These are phyloP conservation scores for Solenopsis invicta DNA, from an alignment of 1,140 invertebrate species.

Conservation along the genomic window DNA sequence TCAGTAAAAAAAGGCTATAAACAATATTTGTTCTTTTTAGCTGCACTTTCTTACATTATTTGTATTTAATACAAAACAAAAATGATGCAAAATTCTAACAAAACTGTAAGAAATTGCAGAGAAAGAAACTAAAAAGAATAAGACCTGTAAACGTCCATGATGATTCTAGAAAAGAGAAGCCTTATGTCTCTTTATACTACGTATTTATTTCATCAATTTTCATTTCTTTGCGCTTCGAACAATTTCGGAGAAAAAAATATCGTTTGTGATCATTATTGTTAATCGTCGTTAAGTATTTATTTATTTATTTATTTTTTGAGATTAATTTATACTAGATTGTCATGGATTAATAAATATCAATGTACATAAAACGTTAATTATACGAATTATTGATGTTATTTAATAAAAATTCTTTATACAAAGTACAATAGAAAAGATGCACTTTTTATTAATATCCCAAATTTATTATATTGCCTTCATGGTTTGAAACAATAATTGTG, in stretches of 20 bases:
- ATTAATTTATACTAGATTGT: constrained; percentile 50
- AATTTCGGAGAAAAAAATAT: neutral
- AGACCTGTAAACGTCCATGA: constrained; percentile 13
- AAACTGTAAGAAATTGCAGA: constrained; percentile 13
- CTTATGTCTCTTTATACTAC: constrained; percentile 16
- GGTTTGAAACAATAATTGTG: too few species aligned
- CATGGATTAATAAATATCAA: constrained; percentile 30
- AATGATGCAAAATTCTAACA: neutral
- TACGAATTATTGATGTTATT: constrained; percentile 42
- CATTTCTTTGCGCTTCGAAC: neutral
- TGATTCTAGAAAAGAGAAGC: constrained; percentile 10
- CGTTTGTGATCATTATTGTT: constrained; percentile 9
- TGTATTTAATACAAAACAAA: constrained; percentile 10
- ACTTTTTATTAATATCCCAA: neutral
- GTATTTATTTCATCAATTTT: constrained; percentile 16
- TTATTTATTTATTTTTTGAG: constrained; percentile 41
- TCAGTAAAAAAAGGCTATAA: constrained; percentile 19
- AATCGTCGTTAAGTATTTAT: constrained; percentile 37
- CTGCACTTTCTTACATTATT: constrained; percentile 14
- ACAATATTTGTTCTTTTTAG: constrained; percentile 9
- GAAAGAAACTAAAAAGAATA: neutral
- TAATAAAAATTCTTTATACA: constrained; percentile 46
- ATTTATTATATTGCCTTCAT: neutral
- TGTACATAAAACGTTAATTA: constrained; percentile 54
- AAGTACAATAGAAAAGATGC: constrained; percentile 15